Evolutionary conservation across 2,113 vertebrate genomes (phyloP).

Genomic region (Marcusenius ussheri): DNA sequence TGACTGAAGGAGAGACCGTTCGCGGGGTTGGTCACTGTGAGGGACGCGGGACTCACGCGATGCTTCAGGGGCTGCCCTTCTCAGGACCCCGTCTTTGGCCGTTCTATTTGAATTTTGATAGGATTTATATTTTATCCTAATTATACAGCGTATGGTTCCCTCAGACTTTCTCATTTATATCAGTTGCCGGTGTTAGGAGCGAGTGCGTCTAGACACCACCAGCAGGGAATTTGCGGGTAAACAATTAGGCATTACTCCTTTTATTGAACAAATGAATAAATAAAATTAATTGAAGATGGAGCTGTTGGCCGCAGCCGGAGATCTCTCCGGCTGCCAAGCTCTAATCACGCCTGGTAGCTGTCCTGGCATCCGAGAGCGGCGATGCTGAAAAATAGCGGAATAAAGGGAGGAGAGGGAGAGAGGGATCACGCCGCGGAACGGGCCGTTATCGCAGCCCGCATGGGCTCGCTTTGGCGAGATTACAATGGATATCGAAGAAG

Average conservation of each 20-base stretch:
- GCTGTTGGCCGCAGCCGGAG: not conserved
- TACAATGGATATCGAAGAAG: not conserved
- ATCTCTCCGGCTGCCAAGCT: not conserved
- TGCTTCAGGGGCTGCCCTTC: not conserved
- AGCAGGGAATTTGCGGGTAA: not conserved
- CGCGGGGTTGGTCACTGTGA: not conserved
- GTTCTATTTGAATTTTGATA: not conserved
- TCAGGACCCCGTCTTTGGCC: not conserved
- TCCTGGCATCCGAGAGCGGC: not conserved
- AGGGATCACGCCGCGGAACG: not conserved
- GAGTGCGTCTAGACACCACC: not conserved
- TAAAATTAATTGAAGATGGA: constrained; percentile 4
- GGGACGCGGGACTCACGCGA: not conserved
- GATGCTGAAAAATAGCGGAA: not conserved
- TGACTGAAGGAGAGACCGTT: not conserved
- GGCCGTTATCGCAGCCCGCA: not conserved
- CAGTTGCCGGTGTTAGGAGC: not conserved
- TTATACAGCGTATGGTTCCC: not conserved
- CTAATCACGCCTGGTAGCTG: not conserved
- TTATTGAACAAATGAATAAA: constrained; percentile 8
- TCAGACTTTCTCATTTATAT: not conserved
- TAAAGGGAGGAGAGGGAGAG: not conserved
- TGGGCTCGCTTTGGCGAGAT: not conserved
- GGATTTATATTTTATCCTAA: not conserved
- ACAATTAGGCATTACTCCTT: constrained; percentile 3